Evolutionary conservation across 2,888 invertebrate genomes (phyloP).

Genomic region (Magallana nippona): DNA sequence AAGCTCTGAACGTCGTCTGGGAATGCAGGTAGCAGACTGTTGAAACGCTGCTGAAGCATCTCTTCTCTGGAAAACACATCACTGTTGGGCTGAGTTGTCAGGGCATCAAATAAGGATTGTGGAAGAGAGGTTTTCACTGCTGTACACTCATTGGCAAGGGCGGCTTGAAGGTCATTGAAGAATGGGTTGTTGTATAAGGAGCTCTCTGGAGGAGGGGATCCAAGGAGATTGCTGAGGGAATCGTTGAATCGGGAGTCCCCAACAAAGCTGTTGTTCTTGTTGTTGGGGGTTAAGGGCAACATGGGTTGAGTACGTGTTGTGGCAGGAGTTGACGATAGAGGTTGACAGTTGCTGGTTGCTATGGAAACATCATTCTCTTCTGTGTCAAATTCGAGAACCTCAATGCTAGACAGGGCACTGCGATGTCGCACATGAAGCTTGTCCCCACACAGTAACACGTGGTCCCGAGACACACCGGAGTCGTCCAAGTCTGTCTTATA

Average conservation of each 20-base stretch:
- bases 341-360: neutral
- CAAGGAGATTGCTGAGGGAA: conserved; percentile 58
- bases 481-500: neutral
- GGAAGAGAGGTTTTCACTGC: conserved; percentile 54
- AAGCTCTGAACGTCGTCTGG: conserved; percentile 59
- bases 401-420: conserved; percentile 20
- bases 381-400: neutral
- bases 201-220: conserved; percentile 60
- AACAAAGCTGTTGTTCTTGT: conserved; percentile 54
- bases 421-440: neutral
- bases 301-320: conserved; percentile 12
- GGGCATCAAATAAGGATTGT: conserved; percentile 51
- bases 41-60: conserved; percentile 58
- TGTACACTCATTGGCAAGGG: conserved; percentile 55
- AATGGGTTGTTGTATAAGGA: conserved; percentile 59
- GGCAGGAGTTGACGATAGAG: conserved; percentile 22
- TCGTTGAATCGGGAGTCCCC: conserved; percentile 60
- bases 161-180: conserved; percentile 60
- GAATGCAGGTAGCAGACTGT: conserved; percentile 49
- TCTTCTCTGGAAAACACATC: conserved; percentile 62
- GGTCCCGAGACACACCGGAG: neutral
- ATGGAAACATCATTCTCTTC: neutral
- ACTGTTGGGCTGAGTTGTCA: conserved; percentile 46
- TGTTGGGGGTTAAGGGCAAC: neutral
- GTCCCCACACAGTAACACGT: neutral